Evolutionary conservation across 2,113 vertebrate genomes (phyloP), one percentile per base, ranked within the genome.

Genomic region (Pleuronectes platessa): DNA sequence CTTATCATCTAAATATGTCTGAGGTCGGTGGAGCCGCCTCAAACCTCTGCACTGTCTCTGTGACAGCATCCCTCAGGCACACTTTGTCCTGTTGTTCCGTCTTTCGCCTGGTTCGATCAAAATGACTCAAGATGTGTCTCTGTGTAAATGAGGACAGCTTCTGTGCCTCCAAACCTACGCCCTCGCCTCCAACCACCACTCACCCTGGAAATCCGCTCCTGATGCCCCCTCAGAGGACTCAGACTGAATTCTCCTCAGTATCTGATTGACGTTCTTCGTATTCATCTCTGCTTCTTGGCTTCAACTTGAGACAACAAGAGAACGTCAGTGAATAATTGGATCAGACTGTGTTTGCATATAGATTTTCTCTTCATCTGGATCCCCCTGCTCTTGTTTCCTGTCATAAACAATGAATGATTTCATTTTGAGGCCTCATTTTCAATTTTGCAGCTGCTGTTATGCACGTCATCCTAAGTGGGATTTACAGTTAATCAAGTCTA

Each of bases 1-100:
- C 17, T 17, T 18, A 20, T 47, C 67, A 56, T 84, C 54, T 24
- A 66, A 77, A 66, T 76, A 71, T 56, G 65, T 74, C 78, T 75
- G 27, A 62, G 42, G 61, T 62, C 71, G 21, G 17, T 21, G 54
- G 5, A 49, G 61, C 69, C 20, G 45, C 51, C 75, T 65, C n/a
- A 21, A 27, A 11, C 76, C 74, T 62, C 62, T 42, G 27, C 27
- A 27, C 27, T 27, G 7, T 10, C 68, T 24, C 55, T 51, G 2
- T 54, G 68, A 65, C 68, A 49, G 35, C 17, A 40, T 67, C 72
- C 84, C 67, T 51, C 4, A 23, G 64, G 80, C 77, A 13, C 62
- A 64, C 11, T 40, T n/a, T 13, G 18, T 9, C 35, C 23, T 27
- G 2, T 35, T 61, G 17, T 11, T 10, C 59, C 10, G 5, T 18